phyloP scores from a whole-genome alignment of 1,140 invertebrate species.

The Tyrophagus putrescentiae region DNA sequence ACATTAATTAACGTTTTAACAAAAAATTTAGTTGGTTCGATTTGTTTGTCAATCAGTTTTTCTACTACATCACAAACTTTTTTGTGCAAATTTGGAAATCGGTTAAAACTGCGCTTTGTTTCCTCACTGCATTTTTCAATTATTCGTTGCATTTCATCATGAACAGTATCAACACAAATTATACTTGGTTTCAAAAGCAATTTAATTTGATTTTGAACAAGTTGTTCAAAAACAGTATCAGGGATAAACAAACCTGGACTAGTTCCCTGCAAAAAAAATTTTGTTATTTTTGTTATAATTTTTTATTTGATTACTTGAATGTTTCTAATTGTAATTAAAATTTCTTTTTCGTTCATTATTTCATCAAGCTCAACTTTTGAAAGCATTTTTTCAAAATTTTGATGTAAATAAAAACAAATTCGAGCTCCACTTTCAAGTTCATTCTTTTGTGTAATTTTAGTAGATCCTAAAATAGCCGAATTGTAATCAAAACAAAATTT shows the following conservation, averaged over 20 bases:
- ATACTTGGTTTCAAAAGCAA: constrained; percentile 89
- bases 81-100: constrained; percentile 94
- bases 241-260: constrained; percentile 91
- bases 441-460: constrained; percentile 92
- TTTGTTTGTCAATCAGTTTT: constrained; percentile 63
- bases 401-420: too few relatives aligned
- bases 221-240: constrained; percentile 64
- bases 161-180: constrained; percentile 90
- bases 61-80: constrained; percentile 98
- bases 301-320: too few relatives aligned
- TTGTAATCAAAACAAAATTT: too few relatives aligned
- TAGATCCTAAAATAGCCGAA: constrained; percentile 88
- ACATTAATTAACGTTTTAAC: constrained; percentile 94
- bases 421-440: constrained; percentile 94
- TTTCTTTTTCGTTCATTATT: too few relatives aligned
- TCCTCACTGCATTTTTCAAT: constrained; percentile 95
- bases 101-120: constrained; percentile 58
- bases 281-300: too few relatives aligned
- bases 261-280: too few relatives aligned
- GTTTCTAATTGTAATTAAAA: too few relatives aligned
- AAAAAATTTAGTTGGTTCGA: constrained; percentile 87
- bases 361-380: too few relatives aligned
- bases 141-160: constrained; percentile 98
- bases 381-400: too few relatives aligned
- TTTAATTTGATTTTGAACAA: constrained; percentile 93